Percentiles rank a stretch among this genome's conserved stretches.
Evolutionary conservation across 2,113 vertebrate species (phyloP).

Genomic region (Tamias sibiricus): DNA sequence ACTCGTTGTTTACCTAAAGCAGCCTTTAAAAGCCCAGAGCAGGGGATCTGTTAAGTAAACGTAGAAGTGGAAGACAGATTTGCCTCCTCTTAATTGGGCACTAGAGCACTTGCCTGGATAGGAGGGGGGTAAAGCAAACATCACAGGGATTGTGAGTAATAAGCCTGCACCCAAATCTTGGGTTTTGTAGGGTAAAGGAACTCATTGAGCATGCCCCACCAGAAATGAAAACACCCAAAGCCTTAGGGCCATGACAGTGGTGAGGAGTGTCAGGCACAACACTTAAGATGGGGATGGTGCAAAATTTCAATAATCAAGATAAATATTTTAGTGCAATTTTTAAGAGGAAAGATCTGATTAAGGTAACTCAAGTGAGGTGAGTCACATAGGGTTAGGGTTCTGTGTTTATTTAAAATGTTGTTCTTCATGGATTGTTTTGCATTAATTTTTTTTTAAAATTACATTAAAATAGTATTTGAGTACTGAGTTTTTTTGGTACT

Average conservation of each 20-base stretch:
- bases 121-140: background rate
- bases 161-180: background rate
- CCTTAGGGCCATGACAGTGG: background rate
- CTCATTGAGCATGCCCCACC: background rate
- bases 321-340: background rate
- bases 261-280: background rate
- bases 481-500: background rate
- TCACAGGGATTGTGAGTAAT: background rate
- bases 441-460: background rate
- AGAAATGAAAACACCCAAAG: background rate
- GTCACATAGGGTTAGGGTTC: background rate
- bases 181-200: background rate
- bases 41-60: constrained; percentile 37
- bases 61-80: constrained; percentile 3
- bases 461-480: background rate
- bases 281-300: too few relatives aligned
- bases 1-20: constrained; percentile 47
- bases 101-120: background rate
- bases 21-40: constrained; percentile 48
- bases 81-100: background rate
- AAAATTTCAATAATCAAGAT: background rate
- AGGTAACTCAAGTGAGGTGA: background rate
- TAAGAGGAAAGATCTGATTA: background rate
- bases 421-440: background rate
- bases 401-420: background rate